These are phyloP conservation scores for Diplazon laetatorius DNA, from an alignment of 2,888 invertebrate species.

Conservation along the genomic window DNA sequence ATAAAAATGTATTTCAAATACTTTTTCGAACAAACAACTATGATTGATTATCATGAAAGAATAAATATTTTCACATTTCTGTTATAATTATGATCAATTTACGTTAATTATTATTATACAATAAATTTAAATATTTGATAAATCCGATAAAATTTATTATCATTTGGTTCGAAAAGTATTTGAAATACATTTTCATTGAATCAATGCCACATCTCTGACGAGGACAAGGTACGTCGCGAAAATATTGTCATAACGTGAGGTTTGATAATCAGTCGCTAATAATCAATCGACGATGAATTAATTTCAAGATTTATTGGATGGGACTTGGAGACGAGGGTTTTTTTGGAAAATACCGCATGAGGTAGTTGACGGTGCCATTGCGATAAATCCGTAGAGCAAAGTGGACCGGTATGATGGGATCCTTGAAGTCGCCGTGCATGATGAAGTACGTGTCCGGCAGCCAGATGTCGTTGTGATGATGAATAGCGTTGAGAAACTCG, in stretches of 20 bases:
- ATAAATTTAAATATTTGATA: too few relatives aligned
- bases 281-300: constrained; percentile 35
- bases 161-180: too few relatives aligned
- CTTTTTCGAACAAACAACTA: too few relatives aligned
- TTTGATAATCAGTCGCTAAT: constrained; percentile 43
- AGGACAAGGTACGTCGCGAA: constrained; percentile 12
- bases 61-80: too few relatives aligned
- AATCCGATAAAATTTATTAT: too few relatives aligned
- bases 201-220: too few relatives aligned
- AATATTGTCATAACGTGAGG: constrained; percentile 11
- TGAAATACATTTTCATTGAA: too few relatives aligned
- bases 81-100: too few relatives aligned
- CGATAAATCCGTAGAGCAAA: constrained; percentile 95
- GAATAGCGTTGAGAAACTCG: constrained; percentile 95
- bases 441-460: constrained; percentile 97
- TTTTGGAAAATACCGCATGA: constrained; percentile 91
- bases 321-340: too few relatives aligned
- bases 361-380: constrained; percentile 96
- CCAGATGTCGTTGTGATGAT: constrained; percentile 96
- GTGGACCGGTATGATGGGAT: constrained; percentile 96
- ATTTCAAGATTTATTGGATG: constrained; percentile 26
- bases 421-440: constrained; percentile 98
- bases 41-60: too few relatives aligned
- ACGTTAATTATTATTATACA: too few relatives aligned
- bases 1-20: too few relatives aligned